Conservation (phyloP, 2,797 vertebrate genomes). For the Sternarchorhynchus goeldii region DNA sequence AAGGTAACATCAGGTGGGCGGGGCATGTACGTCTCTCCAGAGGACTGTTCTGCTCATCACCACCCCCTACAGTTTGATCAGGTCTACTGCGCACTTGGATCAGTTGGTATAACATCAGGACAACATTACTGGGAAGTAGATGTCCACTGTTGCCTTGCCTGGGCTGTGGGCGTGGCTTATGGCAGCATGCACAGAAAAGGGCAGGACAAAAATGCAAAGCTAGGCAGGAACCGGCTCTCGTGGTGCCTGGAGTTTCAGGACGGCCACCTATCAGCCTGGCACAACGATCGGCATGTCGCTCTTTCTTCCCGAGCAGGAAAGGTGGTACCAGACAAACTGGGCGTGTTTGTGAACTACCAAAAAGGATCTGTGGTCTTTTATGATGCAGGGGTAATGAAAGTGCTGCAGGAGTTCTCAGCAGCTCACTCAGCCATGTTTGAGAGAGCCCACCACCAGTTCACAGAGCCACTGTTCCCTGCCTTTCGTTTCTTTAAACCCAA, state of each 20-base stretch:
- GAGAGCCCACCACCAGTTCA: slow-evolving; percentile 75
- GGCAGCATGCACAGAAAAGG: slow-evolving; percentile 70
- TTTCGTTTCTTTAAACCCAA: slow-evolving; percentile 68
- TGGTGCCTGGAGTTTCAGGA: slow-evolving; percentile 75
- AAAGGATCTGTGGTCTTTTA: slow-evolving; percentile 74
- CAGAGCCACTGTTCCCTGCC: slow-evolving; percentile 69
- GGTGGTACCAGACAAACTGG: slow-evolving; percentile 56
- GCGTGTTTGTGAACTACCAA: slow-evolving; percentile 70
- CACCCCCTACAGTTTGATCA: slow-evolving; percentile 75
- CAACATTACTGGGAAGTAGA: slow-evolving; percentile 74
- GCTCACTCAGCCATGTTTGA: slow-evolving; percentile 66
- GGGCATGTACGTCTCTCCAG: slow-evolving; percentile 57
- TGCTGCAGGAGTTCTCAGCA: slow-evolving; percentile 73
- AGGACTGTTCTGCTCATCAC: slow-evolving; percentile 18
- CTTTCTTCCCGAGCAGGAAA: slow-evolving; percentile 37
- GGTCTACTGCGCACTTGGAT: slow-evolving; percentile 71
- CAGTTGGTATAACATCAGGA: slow-evolving; percentile 51
- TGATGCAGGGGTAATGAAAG: slow-evolving; percentile 65
- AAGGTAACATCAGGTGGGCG: slow-evolving; percentile 61
- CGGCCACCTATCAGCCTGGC: slow-evolving; percentile 67
- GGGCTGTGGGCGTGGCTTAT: slow-evolving; percentile 75
- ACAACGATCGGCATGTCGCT: slow-evolving; percentile 67
- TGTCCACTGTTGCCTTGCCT: slow-evolving; percentile 67
- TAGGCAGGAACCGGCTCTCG: slow-evolving; percentile 75
- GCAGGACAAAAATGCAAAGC: slow-evolving; percentile 68